Conservation (phyloP, 2,888 invertebrate species). For the Synergus umbraculus region DNA sequence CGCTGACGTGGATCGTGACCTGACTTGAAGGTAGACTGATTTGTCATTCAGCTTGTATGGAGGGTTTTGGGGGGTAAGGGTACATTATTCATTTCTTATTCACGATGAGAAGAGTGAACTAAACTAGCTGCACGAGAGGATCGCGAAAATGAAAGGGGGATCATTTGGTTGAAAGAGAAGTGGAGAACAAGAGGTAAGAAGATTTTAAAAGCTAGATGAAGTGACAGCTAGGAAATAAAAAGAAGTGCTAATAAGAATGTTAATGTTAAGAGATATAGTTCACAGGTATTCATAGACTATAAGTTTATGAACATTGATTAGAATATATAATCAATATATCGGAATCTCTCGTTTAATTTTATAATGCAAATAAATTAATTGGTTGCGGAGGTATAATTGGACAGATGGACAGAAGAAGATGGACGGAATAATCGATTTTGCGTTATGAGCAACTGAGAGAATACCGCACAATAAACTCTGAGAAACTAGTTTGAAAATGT, state of each 20-base stretch:
- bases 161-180: not conserved
- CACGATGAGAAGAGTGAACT: conserved; percentile 62
- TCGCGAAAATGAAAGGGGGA: conserved; percentile 19
- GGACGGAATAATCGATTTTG: too few species aligned
- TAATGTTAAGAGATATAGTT: not conserved
- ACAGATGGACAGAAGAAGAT: conserved; percentile 56
- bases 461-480: too few species aligned
- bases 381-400: conserved; percentile 55
- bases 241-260: conserved; percentile 48
- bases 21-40: conserved; percentile 70
- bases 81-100: conserved; percentile 75
- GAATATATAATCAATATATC: too few species aligned
- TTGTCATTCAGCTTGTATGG: conserved; percentile 74
- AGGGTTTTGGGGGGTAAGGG: conserved; percentile 66
- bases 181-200: conserved; percentile 49
- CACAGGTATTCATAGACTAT: too few species aligned
- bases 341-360: not conserved
- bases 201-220: conserved; percentile 49
- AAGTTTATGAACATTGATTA: too few species aligned
- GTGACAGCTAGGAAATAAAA: conserved; percentile 48
- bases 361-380: too few species aligned
- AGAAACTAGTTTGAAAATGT: too few species aligned
- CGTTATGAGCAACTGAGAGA: too few species aligned
- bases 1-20: conserved; percentile 67
- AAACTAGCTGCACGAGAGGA: conserved; percentile 47